phyloP scores from a whole-genome alignment of 2,797 vertebrate genomes.

The Platalea minor region DNA sequence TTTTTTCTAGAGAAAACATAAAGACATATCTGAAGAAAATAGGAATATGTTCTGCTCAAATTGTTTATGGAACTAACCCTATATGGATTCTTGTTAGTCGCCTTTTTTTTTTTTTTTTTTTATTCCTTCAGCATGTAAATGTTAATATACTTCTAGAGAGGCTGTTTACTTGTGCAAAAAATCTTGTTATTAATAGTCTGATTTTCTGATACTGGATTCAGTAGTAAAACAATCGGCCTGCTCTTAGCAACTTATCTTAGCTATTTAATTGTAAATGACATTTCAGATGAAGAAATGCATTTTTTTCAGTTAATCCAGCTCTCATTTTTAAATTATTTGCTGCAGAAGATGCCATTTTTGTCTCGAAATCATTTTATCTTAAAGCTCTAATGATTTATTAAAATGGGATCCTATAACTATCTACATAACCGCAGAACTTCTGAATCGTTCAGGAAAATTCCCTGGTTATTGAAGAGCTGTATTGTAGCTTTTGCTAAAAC shows the following conservation, averaged over 20 bases:
- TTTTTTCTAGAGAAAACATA: not conserved
- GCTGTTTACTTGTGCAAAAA: not conserved
- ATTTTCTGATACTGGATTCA: not conserved
- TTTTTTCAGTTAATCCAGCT: not conserved
- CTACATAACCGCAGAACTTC: not conserved
- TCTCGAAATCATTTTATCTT: not conserved
- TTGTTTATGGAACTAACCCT: not conserved
- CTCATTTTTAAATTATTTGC: not conserved
- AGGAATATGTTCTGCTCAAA: not conserved
- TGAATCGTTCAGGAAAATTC: not conserved
- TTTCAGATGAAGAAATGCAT: not conserved
- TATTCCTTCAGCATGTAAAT: not conserved
- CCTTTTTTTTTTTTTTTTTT: not conserved
- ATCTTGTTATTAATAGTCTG: not conserved
- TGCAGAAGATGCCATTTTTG: not conserved
- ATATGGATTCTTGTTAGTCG: not conserved
- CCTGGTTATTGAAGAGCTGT: not conserved
- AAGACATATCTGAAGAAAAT: not conserved
- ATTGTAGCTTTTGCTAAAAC: not conserved
- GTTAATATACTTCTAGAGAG: not conserved
- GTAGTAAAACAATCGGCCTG: not conserved
- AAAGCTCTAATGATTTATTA: not conserved
- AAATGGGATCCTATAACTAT: not conserved
- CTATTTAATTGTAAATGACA: not conserved
- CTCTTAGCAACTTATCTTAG: not conserved